These are phyloP conservation scores for Speoplatyrhinus poulsoni DNA, from an alignment of 2,113 vertebrate species.

Conservation along the genomic window DNA sequence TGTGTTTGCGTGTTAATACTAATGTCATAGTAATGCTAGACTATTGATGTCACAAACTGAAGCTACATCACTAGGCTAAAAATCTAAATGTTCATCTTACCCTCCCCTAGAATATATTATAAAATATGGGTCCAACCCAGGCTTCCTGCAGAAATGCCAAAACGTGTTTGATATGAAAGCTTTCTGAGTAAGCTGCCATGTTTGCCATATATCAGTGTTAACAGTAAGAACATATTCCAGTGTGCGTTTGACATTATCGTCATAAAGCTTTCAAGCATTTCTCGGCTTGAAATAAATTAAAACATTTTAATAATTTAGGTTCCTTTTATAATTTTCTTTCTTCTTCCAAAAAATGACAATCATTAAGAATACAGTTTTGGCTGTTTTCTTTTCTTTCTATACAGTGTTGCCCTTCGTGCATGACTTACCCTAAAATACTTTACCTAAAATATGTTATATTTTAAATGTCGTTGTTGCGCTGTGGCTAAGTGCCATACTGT, in stretches of 20 bases:
- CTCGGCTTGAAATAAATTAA: background rate
- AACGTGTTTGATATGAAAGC: background rate
- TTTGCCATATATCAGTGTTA: constrained; percentile 7
- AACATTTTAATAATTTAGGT: too few relatives aligned
- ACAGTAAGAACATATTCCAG: background rate
- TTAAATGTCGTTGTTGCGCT: constrained; percentile 8
- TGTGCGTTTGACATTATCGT: background rate
- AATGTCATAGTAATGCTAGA: constrained; percentile 11
- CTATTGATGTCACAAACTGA: constrained; percentile 23
- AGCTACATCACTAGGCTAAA: background rate
- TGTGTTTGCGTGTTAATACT: constrained; percentile 9
- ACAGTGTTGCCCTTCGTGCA: constrained; percentile 33
- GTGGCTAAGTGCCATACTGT: constrained; percentile 38
- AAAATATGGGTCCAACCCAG: constrained; percentile 7
- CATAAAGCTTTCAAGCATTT: background rate
- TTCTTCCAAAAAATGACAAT: constrained; percentile 22
- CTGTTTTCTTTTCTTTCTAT: constrained; percentile 1
- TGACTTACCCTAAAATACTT: constrained; percentile 36
- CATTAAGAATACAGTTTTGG: constrained; percentile 6
- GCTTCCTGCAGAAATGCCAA: constrained; percentile 22
- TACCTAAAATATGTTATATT: constrained; percentile 50
- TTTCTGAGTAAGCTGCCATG: constrained; percentile 1
- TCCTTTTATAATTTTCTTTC: constrained; percentile 2
- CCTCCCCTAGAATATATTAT: background rate
- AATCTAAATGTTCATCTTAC: background rate